Base-by-base conservation (phyloP, 2,113 vertebrate species). In the Ptilorrhoa leucosticta region DNA sequence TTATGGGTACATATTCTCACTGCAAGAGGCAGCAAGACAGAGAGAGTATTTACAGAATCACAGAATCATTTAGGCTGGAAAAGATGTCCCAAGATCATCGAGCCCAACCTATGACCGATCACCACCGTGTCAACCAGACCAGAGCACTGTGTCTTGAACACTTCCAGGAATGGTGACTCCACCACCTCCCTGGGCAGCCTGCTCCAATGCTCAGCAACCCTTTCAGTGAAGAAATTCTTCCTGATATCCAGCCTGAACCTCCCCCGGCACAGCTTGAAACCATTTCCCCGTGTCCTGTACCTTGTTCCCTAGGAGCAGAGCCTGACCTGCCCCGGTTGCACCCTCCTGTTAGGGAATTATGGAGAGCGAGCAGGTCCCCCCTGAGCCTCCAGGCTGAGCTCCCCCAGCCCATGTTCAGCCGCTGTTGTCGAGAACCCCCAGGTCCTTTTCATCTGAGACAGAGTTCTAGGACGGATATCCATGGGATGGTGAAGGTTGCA, bases 271-370 rank as follows among this genome's bases (percentile, higher is more conserved):
- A 53, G 20, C 16, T 45, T 40, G 39, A 68, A 44, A 37, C 7
- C 45, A 45, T 39, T 60, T 51, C 16, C 16, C 13, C 15, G 21
- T 20, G 6, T 45, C 39, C 20, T 60, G 20, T 60, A 10, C 8
- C 15, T 39, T 51, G 15, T 13, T 60, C 21, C 35, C 18, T 44
- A 2, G 15, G 68, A 39, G 23, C 20, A 68, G 53, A 75, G 19
- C 45, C 19, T 1, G 10, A 26, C 6, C 1, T 3, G 6, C 4
- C 9, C 11, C 3, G 3, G 15, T 18, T 28, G 28, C 18, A 1
- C 13, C 7, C 27, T 82, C 15, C 19, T 51, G 31, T 73, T 13
- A 66, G 44, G 33, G 10, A n/a, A 5, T 24, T 58, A 33, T 39
- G 30, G 0, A 60, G 61, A 60, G 28, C 3, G 11, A 40, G 8